These are phyloP conservation scores for Osmerus eperlanus DNA, from an alignment of 2,113 vertebrate species.

Conservation along the genomic window DNA sequence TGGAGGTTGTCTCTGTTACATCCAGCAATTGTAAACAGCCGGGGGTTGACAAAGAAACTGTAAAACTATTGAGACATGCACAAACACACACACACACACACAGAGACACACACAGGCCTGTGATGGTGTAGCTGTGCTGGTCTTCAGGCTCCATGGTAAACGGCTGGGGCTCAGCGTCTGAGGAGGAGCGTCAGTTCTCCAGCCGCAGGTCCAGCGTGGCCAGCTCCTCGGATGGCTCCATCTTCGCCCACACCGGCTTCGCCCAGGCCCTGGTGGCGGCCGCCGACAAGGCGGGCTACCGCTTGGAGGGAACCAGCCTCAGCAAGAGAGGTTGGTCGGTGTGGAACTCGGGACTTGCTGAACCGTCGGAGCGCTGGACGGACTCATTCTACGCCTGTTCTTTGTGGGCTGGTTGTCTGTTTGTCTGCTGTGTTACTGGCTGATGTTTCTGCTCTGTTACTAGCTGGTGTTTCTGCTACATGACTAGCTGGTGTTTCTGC, in stretches of 20 bases:
- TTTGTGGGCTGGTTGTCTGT: no score
- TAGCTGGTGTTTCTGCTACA: no score
- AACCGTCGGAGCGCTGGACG: no score
- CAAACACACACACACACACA: neutral
- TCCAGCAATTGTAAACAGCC: neutral
- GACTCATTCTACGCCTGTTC: no score
- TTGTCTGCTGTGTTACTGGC: no score
- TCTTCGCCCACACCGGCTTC: slow-evolving; percentile 95
- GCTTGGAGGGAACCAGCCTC: slow-evolving; percentile 91
- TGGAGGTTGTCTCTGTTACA: slow-evolving; percentile 15
- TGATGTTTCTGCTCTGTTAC: no score
- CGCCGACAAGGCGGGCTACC: slow-evolving; percentile 96
- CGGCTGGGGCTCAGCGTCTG: slow-evolving; percentile 97
- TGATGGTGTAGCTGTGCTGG: slow-evolving; percentile 66
- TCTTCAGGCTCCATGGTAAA: slow-evolving; percentile 97
- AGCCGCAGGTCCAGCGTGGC: slow-evolving; percentile 94
- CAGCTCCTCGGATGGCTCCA: slow-evolving; percentile 94
- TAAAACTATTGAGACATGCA: no score
- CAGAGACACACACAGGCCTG: neutral
- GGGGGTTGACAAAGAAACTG: no score
- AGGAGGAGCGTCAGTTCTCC: slow-evolving; percentile 95
- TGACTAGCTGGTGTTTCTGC: no score
- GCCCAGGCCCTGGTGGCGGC: slow-evolving; percentile 92
- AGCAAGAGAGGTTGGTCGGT: slow-evolving; percentile 90
- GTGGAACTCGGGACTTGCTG: no score